Base-by-base conservation (phyloP, 2,888 invertebrate species). In the Euplexia lucipara region DNA sequence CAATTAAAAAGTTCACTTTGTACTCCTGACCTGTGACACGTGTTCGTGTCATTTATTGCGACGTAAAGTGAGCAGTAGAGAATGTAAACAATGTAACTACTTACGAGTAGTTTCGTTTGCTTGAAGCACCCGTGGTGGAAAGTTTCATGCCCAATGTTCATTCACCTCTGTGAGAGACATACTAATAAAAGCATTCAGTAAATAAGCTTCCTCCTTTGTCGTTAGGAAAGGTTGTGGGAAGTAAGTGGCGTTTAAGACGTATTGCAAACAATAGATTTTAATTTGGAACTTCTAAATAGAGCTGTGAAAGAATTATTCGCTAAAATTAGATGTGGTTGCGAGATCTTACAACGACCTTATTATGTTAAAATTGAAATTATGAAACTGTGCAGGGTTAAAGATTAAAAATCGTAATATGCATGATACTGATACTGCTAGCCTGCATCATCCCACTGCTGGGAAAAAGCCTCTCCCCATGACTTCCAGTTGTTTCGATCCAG, bases 121-220 rank as follows among this genome's bases (percentile, higher is more conserved):
- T 35, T 37, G 7, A 16, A 52, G 49, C 30, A 45, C 22, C 30
- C 16, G 41, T 48, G 22, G 37, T 7, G 59, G 57, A 60, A 73
- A 74, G n/a, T 53, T 73, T 44, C 49, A 42, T 60, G 48, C 53
- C 34, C 14, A 10, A 49, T 70, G 75, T 78, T 75, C 81, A 76
- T 79, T 81, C 78, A 81, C 75, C 76, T 78, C 72, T 44, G 16
- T 16, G 34, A 42, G 37, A 53, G 49, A 52, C 22, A 39, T 18
- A 45, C 32, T 18, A 75, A 52, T 53, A 67, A 68, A 56, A 47
- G 60, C 32, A 58, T 32, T 57, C 12, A 56, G 44, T 59, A 48
- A 72, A 53, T 30, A 70, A 48, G 35, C 35, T 49, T 47, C 14
- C 20, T 10, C 6, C 49, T 41, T 59, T 51, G 41, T 48, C 10